Percentiles rank a stretch among this genome's conserved stretches.
Conservation (phyloP, 2,113 vertebrate genomes). For the Antigone vipio region DNA sequence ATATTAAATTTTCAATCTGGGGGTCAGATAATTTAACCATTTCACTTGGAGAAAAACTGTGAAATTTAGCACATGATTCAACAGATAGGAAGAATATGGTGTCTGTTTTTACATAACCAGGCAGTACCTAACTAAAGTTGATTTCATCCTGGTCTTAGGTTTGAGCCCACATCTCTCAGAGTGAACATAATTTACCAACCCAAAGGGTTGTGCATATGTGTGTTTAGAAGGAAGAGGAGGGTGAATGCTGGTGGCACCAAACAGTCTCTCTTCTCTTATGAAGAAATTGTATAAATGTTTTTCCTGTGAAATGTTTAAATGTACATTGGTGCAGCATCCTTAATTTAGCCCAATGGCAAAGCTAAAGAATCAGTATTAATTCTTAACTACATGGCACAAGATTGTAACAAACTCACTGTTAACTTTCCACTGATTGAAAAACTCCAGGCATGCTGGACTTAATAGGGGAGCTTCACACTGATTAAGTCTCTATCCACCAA, state of each 20-base stretch:
- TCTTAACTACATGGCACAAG: neutral
- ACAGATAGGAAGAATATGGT: neutral
- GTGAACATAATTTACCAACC: neutral
- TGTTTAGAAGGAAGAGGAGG: neutral
- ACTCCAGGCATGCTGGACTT: neutral
- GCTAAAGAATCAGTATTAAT: neutral
- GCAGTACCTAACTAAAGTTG: neutral
- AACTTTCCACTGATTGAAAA: neutral
- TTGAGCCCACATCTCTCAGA: neutral
- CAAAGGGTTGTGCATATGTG: rapidly evolving
- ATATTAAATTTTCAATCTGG: neutral
- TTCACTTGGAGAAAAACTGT: neutral
- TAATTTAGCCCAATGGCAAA: neutral
- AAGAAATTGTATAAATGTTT: neutral
- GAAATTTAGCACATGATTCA: neutral
- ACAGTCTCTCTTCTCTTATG: neutral
- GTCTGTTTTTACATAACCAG: neutral
- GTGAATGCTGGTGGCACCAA: neutral
- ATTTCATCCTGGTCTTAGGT: neutral
- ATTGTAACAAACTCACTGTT: neutral
- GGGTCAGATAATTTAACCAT: neutral
- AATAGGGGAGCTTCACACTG: neutral
- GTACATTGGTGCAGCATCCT: neutral
- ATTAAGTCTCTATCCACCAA: neutral
- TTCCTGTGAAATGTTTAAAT: neutral